A percentile compares a stretch with the other conserved stretches of the same genome.
Evolutionary conservation across 2,113 vertebrate genomes (phyloP).

Genomic region (Mesembrinibis cayennensis): DNA sequence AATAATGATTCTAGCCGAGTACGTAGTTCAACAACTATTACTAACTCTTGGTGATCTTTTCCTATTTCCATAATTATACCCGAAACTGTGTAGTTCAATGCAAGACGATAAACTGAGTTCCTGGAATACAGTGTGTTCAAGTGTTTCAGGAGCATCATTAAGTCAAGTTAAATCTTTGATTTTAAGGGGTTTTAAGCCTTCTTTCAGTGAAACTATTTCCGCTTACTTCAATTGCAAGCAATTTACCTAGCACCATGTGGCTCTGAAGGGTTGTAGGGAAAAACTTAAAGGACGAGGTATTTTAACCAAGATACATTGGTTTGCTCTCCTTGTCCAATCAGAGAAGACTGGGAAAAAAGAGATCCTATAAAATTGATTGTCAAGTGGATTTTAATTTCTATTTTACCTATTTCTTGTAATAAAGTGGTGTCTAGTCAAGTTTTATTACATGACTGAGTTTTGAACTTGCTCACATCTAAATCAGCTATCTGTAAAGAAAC

Average conservation of each 20-base stretch:
- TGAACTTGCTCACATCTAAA: not conserved
- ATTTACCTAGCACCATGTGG: not conserved
- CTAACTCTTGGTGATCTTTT: not conserved
- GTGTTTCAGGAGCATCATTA: not conserved
- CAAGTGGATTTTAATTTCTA: not conserved
- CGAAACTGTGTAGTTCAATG: not conserved
- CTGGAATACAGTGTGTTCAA: not conserved
- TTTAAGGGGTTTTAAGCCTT: not conserved
- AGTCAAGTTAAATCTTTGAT: not conserved
- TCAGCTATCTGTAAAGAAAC: not conserved
- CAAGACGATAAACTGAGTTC: not conserved
- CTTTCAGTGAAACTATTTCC: not conserved
- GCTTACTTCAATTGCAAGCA: not conserved
- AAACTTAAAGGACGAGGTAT: not conserved
- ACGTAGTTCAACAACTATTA: not conserved
- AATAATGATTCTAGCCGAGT: not conserved
- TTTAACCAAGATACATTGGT: not conserved
- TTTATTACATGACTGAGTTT: not conserved
- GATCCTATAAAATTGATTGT: not conserved
- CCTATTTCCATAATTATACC: not conserved
- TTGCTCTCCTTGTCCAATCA: not conserved
- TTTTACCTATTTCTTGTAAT: not conserved
- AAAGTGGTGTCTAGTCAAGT: not conserved
- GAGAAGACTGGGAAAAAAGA: not conserved
- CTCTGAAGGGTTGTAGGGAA: not conserved